Base-by-base conservation (phyloP, 2,797 vertebrate genomes). In the Tangara arthus region DNA sequence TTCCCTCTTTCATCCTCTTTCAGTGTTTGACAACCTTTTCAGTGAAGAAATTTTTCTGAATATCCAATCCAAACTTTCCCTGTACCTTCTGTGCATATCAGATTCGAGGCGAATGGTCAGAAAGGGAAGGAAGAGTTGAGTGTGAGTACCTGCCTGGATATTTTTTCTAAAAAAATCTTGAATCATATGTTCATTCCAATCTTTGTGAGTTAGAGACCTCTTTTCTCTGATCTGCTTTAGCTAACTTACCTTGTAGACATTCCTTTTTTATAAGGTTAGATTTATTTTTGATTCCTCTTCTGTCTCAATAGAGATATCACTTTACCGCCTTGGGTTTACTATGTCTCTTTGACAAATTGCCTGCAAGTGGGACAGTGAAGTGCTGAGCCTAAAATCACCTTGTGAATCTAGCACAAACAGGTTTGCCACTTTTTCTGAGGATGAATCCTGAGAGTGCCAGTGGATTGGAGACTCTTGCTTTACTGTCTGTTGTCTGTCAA, bases 331-430 rank as follows among this genome's bases (percentile, higher is more conserved):
- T 85, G 53, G 24, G 55, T 90, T 89, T 82, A 72, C 71, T 23
- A 21, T 32, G 66, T 37, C 70, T 79, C 34, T 72, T 89, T 82
- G 71, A 85, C 46, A 85, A 93, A 84, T 60, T 89, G 16, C 16
- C 37, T 71, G 21, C 34, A 77, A 73, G n/a, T n/a, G 47, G 27
- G 39, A 69, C 50, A 59, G 15, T 20, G 64, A 2, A 4, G 18
- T 15, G 22, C 37, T 93, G 44, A 87, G 47, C 28, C 66, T 63
- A 44, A 89, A 91, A 93, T 82, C 57, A 52, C 44, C 52, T 44
- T 60, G 35, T 59, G 70, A 84, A 78, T 78, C 41, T 59, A 71
- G 34, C 35, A 46, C 47, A 89, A 83, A n/a, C n/a, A 72, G 9
- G 69, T 84, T 84, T 56, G 22, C 28, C 32, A 41, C 34, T 64